These are phyloP conservation scores for Nannobrachium achirus DNA, from an alignment of 2,113 vertebrate genomes.

Conservation along the genomic window DNA sequence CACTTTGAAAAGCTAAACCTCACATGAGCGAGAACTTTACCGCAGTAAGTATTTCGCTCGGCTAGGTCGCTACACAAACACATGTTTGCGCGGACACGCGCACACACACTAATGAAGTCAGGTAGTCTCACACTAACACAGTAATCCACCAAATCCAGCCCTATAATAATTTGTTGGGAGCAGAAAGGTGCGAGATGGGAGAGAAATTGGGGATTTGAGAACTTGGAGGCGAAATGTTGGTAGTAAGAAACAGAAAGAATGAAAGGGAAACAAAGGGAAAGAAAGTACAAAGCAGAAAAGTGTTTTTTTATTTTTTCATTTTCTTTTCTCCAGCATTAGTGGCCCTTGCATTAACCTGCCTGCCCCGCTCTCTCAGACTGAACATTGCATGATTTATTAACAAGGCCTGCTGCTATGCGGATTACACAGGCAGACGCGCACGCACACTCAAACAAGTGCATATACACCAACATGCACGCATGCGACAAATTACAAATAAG, in stretches of 20 bases:
- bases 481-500: conserved; percentile 36
- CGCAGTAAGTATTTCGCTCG: too few species aligned
- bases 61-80: neutral
- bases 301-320: conserved; percentile 15
- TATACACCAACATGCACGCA: conserved; percentile 12
- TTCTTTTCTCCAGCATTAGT: conserved; percentile 53
- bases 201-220: conserved; percentile 25
- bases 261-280: conserved; percentile 34
- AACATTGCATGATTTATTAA: conserved; percentile 66
- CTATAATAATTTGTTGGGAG: conserved; percentile 17
- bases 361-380: conserved; percentile 42
- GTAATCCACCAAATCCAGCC: neutral
- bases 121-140: conserved; percentile 4
- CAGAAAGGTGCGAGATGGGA: conserved; percentile 18
- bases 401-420: conserved; percentile 37
- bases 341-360: conserved; percentile 66
- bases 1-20: conserved; percentile 31
- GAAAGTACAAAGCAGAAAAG: conserved; percentile 19
- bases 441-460: conserved; percentile 13
- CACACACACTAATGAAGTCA: neutral
- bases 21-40: neutral
- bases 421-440: conserved; percentile 42
- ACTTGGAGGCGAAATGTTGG: conserved; percentile 37
- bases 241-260: conserved; percentile 25
- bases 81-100: neutral